Conservation (phyloP, 1,140 invertebrate genomes). For the Dolichoris vasculosae region DNA sequence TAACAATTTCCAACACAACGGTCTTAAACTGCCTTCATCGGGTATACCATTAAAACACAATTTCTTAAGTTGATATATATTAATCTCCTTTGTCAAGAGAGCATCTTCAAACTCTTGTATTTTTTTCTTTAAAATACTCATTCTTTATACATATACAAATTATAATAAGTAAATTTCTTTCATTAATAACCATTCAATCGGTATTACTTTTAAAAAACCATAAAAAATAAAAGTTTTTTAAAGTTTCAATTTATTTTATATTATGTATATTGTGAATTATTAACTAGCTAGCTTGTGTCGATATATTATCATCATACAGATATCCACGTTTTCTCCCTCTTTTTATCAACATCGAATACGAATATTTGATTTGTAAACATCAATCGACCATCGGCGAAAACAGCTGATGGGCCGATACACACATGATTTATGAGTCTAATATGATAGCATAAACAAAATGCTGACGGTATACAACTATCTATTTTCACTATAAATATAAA, state of each 20-base stretch:
- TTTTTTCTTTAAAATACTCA: constrained; percentile 56
- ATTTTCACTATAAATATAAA: neutral
- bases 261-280: neutral
- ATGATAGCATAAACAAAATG: neutral
- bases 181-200: neutral
- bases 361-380: constrained; percentile 25
- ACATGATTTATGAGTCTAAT: neutral
- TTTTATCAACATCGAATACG: constrained; percentile 33
- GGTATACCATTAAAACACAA: constrained; percentile 90
- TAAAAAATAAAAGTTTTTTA: neutral
- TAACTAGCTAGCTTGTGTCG: neutral
- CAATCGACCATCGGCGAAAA: constrained; percentile 14
- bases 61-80: constrained; percentile 78
- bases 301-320: constrained; percentile 10
- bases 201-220: neutral
- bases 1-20: constrained; percentile 88
- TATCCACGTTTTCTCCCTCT: neutral
- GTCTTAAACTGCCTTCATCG: constrained; percentile 84
- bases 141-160: constrained; percentile 19
- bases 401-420: neutral
- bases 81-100: constrained; percentile 80
- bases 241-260: neutral
- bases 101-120: constrained; percentile 84
- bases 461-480: neutral
- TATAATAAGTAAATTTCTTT: neutral